phyloP scores from a whole-genome alignment of 2,113 vertebrate genomes.

The Aegithalos caudatus region DNA sequence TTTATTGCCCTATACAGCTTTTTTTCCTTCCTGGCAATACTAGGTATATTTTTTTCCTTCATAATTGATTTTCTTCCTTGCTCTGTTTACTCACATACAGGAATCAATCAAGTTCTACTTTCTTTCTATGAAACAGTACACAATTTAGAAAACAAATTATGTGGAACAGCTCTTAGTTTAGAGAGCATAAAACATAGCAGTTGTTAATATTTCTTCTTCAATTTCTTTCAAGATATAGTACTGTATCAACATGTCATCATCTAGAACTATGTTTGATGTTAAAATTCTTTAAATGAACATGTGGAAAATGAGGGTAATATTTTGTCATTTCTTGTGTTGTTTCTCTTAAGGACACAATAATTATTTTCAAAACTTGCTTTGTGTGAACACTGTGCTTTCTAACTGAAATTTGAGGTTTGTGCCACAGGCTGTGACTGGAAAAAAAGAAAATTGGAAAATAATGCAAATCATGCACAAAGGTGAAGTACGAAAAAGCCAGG shows the following conservation, averaged over 20 bases:
- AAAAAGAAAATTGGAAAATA: neutral
- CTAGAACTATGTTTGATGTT: neutral
- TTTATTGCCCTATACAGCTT: neutral
- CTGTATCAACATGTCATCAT: neutral
- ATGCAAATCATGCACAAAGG: fast-evolving
- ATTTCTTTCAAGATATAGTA: neutral
- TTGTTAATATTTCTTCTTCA: neutral
- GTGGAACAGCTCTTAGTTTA: neutral
- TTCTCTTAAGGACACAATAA: neutral
- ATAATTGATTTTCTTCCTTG: neutral
- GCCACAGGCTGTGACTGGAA: neutral
- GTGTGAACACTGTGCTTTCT: neutral
- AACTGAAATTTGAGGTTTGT: neutral
- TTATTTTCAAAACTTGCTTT: neutral
- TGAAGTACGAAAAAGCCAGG: neutral
- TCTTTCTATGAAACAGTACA: neutral
- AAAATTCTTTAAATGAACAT: neutral
- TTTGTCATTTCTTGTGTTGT: neutral
- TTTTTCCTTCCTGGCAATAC: neutral
- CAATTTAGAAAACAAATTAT: neutral
- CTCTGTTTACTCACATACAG: neutral
- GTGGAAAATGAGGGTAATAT: neutral
- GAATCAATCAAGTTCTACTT: neutral
- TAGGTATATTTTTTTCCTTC: neutral
- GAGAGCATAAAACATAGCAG: neutral